Conservation (phyloP, 2,113 vertebrate genomes). For the Salvelinus fontinalis region DNA sequence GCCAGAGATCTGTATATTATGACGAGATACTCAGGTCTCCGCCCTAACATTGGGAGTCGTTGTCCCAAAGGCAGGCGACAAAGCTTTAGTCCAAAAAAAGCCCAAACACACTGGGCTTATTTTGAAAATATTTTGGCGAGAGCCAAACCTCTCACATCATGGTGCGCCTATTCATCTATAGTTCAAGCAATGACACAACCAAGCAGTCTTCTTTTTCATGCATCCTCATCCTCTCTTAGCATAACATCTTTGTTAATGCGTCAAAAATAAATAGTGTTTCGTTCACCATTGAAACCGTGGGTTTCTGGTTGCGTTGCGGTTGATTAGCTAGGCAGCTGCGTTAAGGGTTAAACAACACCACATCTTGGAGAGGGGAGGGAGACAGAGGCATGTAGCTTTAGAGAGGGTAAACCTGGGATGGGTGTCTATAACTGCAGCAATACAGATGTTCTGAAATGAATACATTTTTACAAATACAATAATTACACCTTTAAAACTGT, state of each 20-base stretch:
- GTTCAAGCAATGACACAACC: background rate
- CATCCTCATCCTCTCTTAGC: background rate
- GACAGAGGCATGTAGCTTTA: background rate
- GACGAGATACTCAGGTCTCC: too few relatives aligned
- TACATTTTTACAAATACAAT: slow-evolving; percentile 96
- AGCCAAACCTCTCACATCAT: too few relatives aligned
- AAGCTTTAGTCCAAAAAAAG: too few relatives aligned
- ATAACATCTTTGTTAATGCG: background rate
- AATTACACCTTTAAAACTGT: slow-evolving; percentile 90
- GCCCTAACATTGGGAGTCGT: too few relatives aligned
- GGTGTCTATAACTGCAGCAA: slow-evolving; percentile 61
- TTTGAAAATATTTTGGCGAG: too few relatives aligned
- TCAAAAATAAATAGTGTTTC: background rate
- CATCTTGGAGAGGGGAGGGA: slow-evolving; percentile 46
- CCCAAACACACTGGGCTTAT: too few relatives aligned
- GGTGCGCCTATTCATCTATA: background rate
- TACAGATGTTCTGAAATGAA: slow-evolving; percentile 67
- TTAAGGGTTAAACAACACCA: slow-evolving; percentile 46
- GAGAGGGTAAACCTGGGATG: slow-evolving; percentile 50
- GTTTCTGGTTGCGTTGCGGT: too few relatives aligned
- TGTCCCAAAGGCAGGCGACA: too few relatives aligned
- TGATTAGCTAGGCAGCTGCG: slow-evolving; percentile 72
- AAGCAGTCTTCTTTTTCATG: background rate
- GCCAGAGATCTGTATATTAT: too few relatives aligned
- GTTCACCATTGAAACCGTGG: background rate